These are phyloP conservation scores for Danio tinwini DNA, from an alignment of 2,797 vertebrate species.

Conservation along the genomic window DNA sequence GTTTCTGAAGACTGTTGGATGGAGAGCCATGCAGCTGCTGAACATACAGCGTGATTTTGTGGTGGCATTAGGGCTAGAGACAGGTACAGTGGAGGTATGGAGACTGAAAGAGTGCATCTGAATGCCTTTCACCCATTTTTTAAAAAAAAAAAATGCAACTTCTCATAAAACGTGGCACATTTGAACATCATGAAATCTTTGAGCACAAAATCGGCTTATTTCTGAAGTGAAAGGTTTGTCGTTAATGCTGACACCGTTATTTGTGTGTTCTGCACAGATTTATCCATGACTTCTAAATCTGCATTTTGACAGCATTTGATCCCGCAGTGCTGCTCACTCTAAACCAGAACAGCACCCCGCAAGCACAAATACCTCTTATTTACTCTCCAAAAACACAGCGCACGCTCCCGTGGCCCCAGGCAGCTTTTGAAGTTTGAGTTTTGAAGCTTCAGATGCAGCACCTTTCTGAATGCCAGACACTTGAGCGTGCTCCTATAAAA, in stretches of 20 bases:
- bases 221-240: background rate
- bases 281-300: background rate
- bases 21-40: constrained; percentile 67
- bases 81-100: constrained; percentile 71
- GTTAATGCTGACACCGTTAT: background rate
- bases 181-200: too few relatives aligned
- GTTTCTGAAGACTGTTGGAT: constrained; percentile 66
- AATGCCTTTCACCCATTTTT: background rate
- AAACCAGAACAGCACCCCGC: background rate
- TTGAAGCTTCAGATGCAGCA: constrained; percentile 17
- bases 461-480: background rate
- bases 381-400: constrained; percentile 8
- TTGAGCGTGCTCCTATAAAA: background rate
- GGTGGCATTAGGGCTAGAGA: constrained; percentile 69
- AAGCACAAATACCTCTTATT: background rate
- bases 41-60: constrained; percentile 60
- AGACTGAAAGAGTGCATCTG: constrained; percentile 35
- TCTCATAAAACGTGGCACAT: background rate
- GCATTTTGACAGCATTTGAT: background rate
- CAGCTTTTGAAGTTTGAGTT: constrained; percentile 9
- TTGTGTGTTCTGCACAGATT: background rate
- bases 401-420: background rate
- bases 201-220: background rate
- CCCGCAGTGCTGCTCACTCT: too few relatives aligned
- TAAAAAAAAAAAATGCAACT: too few relatives aligned